A percentile compares a stretch with the other conserved stretches of the same genome.
phyloP scores from a whole-genome alignment of 2,797 vertebrate species.

The Sebastes oblongus region DNA sequence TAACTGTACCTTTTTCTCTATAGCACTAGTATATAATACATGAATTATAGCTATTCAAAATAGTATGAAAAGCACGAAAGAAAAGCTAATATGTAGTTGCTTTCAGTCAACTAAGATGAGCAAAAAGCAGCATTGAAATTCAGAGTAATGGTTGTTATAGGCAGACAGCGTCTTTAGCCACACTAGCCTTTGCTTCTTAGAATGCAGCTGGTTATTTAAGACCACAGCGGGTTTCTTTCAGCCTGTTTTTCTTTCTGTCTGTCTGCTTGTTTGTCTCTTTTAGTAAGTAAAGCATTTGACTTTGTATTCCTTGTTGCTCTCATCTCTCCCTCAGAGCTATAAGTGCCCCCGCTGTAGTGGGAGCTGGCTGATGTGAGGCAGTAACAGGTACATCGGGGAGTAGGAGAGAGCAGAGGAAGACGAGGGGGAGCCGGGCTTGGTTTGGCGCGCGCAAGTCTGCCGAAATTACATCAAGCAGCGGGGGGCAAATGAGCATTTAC shows the following conservation, averaged over 20 bases:
- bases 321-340: slow-evolving; percentile 25
- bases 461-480: slow-evolving; percentile 72
- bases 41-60: slow-evolving; percentile 48
- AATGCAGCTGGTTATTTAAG: slow-evolving; percentile 38
- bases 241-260: slow-evolving; percentile 15
- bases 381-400: slow-evolving; percentile 67
- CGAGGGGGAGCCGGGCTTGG: slow-evolving; percentile 15
- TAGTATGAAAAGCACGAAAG: slow-evolving; percentile 6
- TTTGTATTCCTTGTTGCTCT: slow-evolving; percentile 33
- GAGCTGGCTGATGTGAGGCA: slow-evolving; percentile 53
- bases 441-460: slow-evolving; percentile 58
- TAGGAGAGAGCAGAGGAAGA: neutral
- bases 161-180: slow-evolving; percentile 12
- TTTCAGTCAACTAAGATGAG: slow-evolving; percentile 14
- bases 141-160: neutral
- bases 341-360: slow-evolving; percentile 39
- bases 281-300: slow-evolving; percentile 52
- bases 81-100: neutral
- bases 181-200: slow-evolving; percentile 28
- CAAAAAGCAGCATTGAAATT: slow-evolving; percentile 4
- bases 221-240: slow-evolving; percentile 31
- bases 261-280: slow-evolving; percentile 38
- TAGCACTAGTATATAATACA: slow-evolving; percentile 37
- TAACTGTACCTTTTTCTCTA: slow-evolving; percentile 59
- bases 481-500: slow-evolving; percentile 76